Conservation (phyloP, 2,888 invertebrate species). For the Leucophenga montana region DNA sequence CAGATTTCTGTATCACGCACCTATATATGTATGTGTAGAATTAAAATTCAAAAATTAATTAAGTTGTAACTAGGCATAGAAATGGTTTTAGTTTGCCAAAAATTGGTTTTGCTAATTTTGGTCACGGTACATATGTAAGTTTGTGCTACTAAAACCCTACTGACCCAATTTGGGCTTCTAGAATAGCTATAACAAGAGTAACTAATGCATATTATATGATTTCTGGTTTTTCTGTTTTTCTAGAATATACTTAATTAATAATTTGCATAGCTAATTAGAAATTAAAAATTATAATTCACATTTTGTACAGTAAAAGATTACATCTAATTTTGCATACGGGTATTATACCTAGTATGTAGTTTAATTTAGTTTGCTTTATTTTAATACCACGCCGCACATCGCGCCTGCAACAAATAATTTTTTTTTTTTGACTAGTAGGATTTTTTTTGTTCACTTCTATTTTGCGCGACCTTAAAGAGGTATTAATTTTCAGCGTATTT, state of each 20-base stretch:
- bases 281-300: slow-evolving; percentile 8
- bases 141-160: no score
- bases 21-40: no score
- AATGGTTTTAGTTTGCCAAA: neutral
- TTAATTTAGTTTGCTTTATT: slow-evolving; percentile 2
- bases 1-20: no score
- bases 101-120: neutral
- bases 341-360: no score
- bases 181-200: no score
- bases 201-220: no score
- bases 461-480: neutral
- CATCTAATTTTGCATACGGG: neutral
- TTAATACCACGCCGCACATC: neutral
- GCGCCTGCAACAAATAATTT: slow-evolving; percentile 2
- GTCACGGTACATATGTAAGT: neutral
- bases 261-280: slow-evolving; percentile 27
- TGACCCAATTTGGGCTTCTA: no score
- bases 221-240: slow-evolving; percentile 15
- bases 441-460: slow-evolving; percentile 6
- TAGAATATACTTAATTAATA: slow-evolving; percentile 27
- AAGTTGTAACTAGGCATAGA: neutral
- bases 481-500: slow-evolving; percentile 13
- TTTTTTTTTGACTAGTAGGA: slow-evolving; percentile 4
- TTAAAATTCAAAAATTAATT: neutral
- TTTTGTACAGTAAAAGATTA: slow-evolving; percentile 4